Evolutionary conservation across 1,140 invertebrate genomes (phyloP), one percentile per base, ranked within the genome.

Genomic region (Drosophila seguyi): DNA sequence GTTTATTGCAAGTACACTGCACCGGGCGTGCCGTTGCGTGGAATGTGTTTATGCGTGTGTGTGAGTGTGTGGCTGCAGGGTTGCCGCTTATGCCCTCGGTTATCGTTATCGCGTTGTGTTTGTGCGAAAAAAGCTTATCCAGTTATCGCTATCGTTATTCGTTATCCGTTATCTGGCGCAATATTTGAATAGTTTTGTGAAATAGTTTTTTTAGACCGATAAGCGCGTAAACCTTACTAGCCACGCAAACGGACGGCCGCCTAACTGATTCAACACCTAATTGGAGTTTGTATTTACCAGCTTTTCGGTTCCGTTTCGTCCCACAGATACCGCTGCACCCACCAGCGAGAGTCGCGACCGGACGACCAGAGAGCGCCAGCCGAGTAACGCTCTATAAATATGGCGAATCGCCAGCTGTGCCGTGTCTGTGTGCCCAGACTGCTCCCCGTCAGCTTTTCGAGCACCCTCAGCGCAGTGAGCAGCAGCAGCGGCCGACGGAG

Each of bases 371-470:
- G 34, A 36, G 50, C 20, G 27, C 29, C 27, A 50, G 29, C 48
- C 48, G 48, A 50, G 27, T 13, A 20, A 3, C 27, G 34, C 52
- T 55, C 52, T n/a, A 38, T 38, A 38, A 22, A 25, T n/a, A 55
- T 55, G 52, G 52, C 52, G 2, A 55, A 55, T 25, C 52, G 52
- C 36, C 52, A 55, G 52, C 36, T 55, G 52, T 55, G 52, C 52
- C 52, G 52, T n/a, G 52, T 55, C 34, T 55, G 52, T 55, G 52
- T 55, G 52, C 36, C 34, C 52, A 38, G 52, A 38, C 16, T 55
- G 34, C 52, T 55, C 14, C 52, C 52, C 20, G 34, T 11, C 34
- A 55, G 34, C 52, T 20, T 20, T 11, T 20, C 50, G 31, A 53
- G 50, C 50, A 36, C 31, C 50, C 20, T 55, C 34, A 38, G 34